Evolutionary conservation across 2,888 invertebrate species (phyloP), one percentile per base, ranked within the genome.

Genomic region (Eledone cirrhosa): DNA sequence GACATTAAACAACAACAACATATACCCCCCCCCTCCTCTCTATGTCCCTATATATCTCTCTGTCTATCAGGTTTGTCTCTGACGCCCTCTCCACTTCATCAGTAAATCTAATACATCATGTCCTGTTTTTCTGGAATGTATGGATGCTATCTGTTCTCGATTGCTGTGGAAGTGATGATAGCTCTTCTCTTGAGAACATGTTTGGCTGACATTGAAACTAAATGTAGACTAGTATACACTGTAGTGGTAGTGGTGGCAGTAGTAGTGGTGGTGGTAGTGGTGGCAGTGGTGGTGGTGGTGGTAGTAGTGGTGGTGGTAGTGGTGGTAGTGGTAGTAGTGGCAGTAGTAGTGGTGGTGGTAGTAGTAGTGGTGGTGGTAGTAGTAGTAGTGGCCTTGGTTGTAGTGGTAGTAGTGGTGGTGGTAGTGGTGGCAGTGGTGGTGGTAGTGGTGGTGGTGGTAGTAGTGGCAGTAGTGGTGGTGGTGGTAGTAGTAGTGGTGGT

Each of bases 241-340:
- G 59, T 59, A n/a, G 59, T 59, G n/a, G 59, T 59, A 59, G 59
- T 59, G n/a, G 59, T 59, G n/a, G 59, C n/a, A 59, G 59, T 59
- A 59, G 59, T 59, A 59, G 59, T 59, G n/a, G 59, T 59, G n/a
- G 59, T 59, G n/a, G 59, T 59, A 59, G 59, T 59, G n/a, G 59
- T 59, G n/a, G 59, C n/a, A 59, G 59, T 59, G n/a, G 59, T 59
- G n/a, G 59, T 59, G n/a, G 59, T 59, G n/a, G 59, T 59, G n/a
- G 59, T 59, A 59, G 59, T 59, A 59, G 59, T 59, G n/a, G 59
- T 59, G n/a, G 19, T 59, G n/a, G 19, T 59, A 59, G 19, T 59
- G n/a, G 19, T 59, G n/a, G 19, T 59, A 59, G 19, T 59, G n/a
- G 19, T 59, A 59, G 19, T 59, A 59, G 19, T 59, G n/a, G 19